phyloP scores from a whole-genome alignment of 1,140 invertebrate genomes.

The Lepeophtheirus salmonis region DNA sequence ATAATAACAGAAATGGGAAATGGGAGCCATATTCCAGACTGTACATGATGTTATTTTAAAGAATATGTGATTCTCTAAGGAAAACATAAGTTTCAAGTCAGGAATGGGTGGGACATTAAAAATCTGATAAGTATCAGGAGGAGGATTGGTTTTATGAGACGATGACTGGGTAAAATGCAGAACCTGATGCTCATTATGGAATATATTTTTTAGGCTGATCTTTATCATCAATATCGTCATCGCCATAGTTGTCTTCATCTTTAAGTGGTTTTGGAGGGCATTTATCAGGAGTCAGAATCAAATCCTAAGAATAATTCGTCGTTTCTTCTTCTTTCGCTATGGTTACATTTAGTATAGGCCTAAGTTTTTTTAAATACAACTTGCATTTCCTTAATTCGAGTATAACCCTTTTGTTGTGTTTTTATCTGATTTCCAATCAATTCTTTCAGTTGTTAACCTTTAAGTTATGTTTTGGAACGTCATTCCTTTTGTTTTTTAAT shows the following conservation, averaged over 20 bases:
- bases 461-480: too few species aligned
- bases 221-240: constrained; percentile 36
- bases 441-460: too few species aligned
- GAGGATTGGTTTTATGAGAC: constrained; percentile 19
- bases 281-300: constrained; percentile 24
- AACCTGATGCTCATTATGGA: constrained; percentile 30
- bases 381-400: too few species aligned
- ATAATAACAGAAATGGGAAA: too few species aligned
- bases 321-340: constrained; percentile 1
- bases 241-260: constrained; percentile 29
- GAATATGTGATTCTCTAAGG: constrained; percentile 17
- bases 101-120: constrained; percentile 18
- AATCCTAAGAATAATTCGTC: constrained; percentile 26
- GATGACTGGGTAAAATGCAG: constrained; percentile 16
- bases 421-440: too few species aligned
- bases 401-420: too few species aligned
- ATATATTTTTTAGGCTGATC: constrained; percentile 31
- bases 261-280: constrained; percentile 19
- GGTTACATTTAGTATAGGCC: background rate
- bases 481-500: too few species aligned
- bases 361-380: too few species aligned
- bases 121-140: constrained; percentile 19
- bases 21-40: constrained; percentile 22
- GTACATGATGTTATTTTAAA: constrained; percentile 22
- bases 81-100: constrained; percentile 20